Evolutionary conservation across 1,140 invertebrate genomes (phyloP).

Genomic region (Camponotus vicinus): DNA sequence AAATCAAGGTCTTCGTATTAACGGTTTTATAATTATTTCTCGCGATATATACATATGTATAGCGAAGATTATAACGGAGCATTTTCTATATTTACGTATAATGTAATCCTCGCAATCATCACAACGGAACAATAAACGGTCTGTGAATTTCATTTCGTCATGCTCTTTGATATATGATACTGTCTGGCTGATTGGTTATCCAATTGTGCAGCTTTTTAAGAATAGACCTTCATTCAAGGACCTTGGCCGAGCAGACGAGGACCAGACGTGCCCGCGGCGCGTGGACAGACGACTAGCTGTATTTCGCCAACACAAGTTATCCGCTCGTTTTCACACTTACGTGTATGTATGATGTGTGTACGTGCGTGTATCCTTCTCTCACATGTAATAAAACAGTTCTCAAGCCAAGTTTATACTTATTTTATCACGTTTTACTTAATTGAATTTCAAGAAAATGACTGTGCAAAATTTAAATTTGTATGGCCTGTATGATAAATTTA

Average conservation of each 20-base stretch:
- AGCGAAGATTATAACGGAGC: neutral
- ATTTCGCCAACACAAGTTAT: constrained; percentile 63
- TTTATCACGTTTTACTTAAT: neutral
- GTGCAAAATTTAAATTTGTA: neutral
- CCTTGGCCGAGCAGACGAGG: constrained; percentile 75
- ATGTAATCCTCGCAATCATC: constrained; percentile 22
- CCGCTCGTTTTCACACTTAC: constrained; percentile 9
- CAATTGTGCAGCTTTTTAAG: constrained; percentile 78
- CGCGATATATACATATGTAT: neutral
- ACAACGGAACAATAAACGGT: constrained; percentile 50
- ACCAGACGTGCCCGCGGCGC: constrained; percentile 78
- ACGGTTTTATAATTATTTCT: constrained; percentile 9
- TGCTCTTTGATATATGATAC: constrained; percentile 44
- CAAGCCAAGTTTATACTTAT: constrained; percentile 32
- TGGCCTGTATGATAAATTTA: neutral
- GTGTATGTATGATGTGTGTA: too few relatives aligned
- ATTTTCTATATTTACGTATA: constrained; percentile 23
- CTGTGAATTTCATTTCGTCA: constrained; percentile 39
- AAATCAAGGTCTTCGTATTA: too few relatives aligned
- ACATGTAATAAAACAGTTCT: constrained; percentile 43
- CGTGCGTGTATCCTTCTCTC: constrained; percentile 21
- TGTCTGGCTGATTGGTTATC: constrained; percentile 68
- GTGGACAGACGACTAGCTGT: constrained; percentile 74
- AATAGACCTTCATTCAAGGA: constrained; percentile 82
- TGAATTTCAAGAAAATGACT: neutral